Percentiles rank a stretch among this genome's conserved stretches.
Conservation (phyloP, 2,797 vertebrate genomes). For the Enteromius treurensis region DNA sequence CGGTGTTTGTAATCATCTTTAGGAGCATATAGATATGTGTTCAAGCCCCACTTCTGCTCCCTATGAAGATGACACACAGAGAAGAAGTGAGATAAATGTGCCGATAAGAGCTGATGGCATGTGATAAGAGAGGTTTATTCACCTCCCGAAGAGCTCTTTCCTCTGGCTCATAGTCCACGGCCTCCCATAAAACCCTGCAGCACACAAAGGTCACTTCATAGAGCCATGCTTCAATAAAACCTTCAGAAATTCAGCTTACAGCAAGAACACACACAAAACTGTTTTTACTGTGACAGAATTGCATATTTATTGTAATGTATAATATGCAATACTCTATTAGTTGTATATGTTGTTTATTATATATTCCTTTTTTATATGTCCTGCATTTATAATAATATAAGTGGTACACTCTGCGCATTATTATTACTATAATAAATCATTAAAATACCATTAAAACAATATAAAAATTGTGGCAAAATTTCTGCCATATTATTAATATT, state of each 20-base stretch:
- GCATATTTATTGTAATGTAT: background rate
- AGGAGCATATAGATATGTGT: conserved; percentile 95
- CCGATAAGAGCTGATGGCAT: background rate
- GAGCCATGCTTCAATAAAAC: background rate
- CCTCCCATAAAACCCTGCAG: conserved; percentile 95
- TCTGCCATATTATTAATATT: background rate
- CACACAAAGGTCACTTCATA: conserved; percentile 60
- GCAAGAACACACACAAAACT: background rate
- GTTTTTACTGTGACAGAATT: background rate
- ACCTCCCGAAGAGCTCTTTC: conserved; percentile 95
- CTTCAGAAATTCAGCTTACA: background rate
- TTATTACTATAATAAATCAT: background rate
- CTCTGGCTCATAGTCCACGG: conserved; percentile 99
- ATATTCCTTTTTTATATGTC: background rate
- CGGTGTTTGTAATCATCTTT: conserved; percentile 99
- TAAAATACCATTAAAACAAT: background rate
- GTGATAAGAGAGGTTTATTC: conserved; percentile 43
- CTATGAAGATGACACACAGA: conserved; percentile 68
- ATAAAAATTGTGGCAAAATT: background rate
- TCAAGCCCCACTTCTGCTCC: conserved; percentile 95
- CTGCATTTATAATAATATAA: background rate
- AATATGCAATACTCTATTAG: background rate
- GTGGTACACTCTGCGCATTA: background rate
- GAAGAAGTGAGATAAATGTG: background rate
- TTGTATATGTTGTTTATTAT: background rate